Evolutionary conservation across 2,797 vertebrate species (phyloP), one percentile per base, ranked within the genome.

Genomic region (Apodemus agrarius): DNA sequence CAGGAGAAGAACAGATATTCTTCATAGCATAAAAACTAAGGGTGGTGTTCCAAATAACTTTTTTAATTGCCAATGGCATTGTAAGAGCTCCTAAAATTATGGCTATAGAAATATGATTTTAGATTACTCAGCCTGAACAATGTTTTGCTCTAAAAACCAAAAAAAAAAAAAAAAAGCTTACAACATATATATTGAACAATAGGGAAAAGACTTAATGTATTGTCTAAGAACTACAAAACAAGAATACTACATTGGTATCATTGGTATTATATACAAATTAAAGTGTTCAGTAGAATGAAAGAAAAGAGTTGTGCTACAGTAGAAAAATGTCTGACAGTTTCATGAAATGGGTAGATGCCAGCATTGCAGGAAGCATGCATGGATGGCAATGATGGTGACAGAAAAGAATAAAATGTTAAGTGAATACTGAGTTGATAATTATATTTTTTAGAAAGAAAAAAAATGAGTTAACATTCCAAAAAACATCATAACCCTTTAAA

Each of bases 241-340:
- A 24, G 26, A n/a, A n/a, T n/a, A n/a, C n/a, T 17, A 22, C 21
- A n/a, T 6, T 74, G 26, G 10, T 59, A 0, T 1, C n/a, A n/a
- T n/a, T n/a, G n/a, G n/a, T 0, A 19, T 26, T 31, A 19, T 89
- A 1, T 67, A 46, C 54, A 49, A 34, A n/a, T 49, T 43, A 26
- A 65, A 82, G 2, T 17, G 43, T n/a, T 34, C 21, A 6, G n/a
- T 0, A 22, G 34, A 10, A 9, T 21, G 52, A 52, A 79, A 52
- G 31, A 54, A 54, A 79, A 80, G 10, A 22, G 9, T n/a, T 81
- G 13, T 59, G 0, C 1, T 19, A 0, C 6, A 43, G 40, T 13
- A 40, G 17, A 76, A 43, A 43, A 3, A 3, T 16, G 26, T 19
- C 14, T 29, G 6, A 34, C 3, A 0, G 11, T 10, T 87, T 69